A percentile compares a stretch with the other conserved stretches of the same genome.
Conservation (phyloP, 2,113 vertebrate genomes). For the Oreochromis aureus region DNA sequence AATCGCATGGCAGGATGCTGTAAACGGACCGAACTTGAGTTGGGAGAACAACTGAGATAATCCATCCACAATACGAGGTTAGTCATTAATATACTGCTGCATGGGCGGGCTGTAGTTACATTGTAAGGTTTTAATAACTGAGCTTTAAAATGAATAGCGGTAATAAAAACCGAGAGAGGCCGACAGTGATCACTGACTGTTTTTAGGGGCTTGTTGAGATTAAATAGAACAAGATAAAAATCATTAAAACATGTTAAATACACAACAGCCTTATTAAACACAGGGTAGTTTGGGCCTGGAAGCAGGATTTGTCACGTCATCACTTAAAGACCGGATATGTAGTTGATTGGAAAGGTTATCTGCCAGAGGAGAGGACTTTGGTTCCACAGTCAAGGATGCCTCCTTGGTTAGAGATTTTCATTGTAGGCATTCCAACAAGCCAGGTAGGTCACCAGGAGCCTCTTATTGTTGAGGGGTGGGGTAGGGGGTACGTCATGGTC, state of each 20-base stretch:
- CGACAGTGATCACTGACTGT: neutral
- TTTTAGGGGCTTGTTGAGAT: neutral
- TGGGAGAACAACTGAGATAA: neutral
- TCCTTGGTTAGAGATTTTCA: neutral
- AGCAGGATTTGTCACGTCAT: neutral
- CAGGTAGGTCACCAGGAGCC: neutral
- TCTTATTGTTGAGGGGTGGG: neutral
- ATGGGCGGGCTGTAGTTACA: neutral
- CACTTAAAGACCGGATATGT: neutral
- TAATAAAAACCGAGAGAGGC: neutral
- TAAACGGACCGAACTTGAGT: rapidly evolving
- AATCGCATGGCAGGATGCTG: neutral
- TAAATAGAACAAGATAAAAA: neutral
- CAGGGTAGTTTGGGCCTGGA: neutral
- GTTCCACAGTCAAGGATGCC: neutral
- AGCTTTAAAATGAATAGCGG: neutral
- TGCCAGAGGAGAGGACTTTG: neutral
- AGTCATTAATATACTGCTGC: neutral
- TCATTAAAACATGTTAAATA: neutral
- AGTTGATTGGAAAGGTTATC: neutral
- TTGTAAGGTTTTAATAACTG: neutral
- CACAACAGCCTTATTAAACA: rapidly evolving
- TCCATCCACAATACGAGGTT: neutral
- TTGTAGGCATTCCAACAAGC: neutral
- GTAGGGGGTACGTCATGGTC: neutral